Percentiles rank a stretch among this genome's conserved stretches.
Conservation (phyloP, 2,888 invertebrate species). For the Agonopterix alstromeriana region DNA sequence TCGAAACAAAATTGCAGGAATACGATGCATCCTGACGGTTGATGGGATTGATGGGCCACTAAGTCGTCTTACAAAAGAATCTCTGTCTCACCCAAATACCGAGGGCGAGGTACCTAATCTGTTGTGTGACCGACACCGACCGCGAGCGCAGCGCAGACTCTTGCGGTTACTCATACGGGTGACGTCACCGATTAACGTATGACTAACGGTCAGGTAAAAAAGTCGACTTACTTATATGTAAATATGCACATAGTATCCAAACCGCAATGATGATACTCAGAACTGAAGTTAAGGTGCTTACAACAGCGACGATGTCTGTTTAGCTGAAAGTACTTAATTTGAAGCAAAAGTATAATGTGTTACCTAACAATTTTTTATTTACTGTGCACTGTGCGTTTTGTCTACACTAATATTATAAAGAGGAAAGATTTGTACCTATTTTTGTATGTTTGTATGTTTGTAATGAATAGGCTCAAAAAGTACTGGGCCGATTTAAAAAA, state of each 20-base stretch:
- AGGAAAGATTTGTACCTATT: no score
- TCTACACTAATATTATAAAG: no score
- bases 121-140: conserved; percentile 30
- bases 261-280: conserved; percentile 12
- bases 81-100: conserved; percentile 47
- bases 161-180: conserved; percentile 55
- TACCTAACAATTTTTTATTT: no score
- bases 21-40: conserved; percentile 5
- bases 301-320: no score
- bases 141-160: conserved; percentile 37
- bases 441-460: no score
- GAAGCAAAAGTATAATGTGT: no score
- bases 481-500: no score
- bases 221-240: conserved; percentile 29
- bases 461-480: no score
- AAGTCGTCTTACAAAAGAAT: conserved; percentile 28
- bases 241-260: conserved; percentile 5
- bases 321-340: no score
- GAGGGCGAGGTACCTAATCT: conserved; percentile 29
- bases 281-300: conserved; percentile 18
- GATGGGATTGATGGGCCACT: conserved; percentile 4
- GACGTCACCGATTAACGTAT: conserved; percentile 65
- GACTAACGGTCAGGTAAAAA: conserved; percentile 54
- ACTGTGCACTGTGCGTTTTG: no score
- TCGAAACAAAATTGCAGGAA: conserved; percentile 7